Conservation (phyloP, 2,888 invertebrate species). For the Nemapogon koenigi region DNA sequence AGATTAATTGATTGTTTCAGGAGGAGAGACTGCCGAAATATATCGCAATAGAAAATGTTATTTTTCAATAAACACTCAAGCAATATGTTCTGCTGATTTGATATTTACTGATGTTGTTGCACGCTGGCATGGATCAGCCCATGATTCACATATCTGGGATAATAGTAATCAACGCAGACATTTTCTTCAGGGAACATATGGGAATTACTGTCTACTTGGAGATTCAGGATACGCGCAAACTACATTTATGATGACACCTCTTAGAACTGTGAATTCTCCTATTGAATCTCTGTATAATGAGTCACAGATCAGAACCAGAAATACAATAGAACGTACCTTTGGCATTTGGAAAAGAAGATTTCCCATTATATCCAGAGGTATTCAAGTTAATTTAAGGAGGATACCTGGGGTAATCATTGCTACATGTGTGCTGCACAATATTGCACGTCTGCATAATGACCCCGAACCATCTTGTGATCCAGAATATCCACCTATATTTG, state of each 20-base stretch:
- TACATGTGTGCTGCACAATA: slow-evolving; percentile 2
- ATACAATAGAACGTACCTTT: slow-evolving; percentile 18
- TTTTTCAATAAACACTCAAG: slow-evolving; percentile 22
- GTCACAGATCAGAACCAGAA: slow-evolving; percentile 8
- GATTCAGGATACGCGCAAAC: slow-evolving; percentile 14
- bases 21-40: slow-evolving; percentile 19
- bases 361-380: slow-evolving; percentile 15
- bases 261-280: slow-evolving; percentile 4
- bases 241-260: slow-evolving; percentile 14
- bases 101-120: slow-evolving; percentile 20
- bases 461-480: not conserved
- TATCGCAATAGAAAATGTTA: slow-evolving; percentile 19
- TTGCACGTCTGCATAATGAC: not conserved
- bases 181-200: slow-evolving; percentile 14
- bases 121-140: slow-evolving; percentile 22
- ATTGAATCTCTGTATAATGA: slow-evolving; percentile 14
- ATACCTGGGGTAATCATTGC: slow-evolving; percentile 5
- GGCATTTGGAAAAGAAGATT: slow-evolving; percentile 21
- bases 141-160: slow-evolving; percentile 22
- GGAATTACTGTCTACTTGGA: slow-evolving; percentile 11
- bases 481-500: too few species aligned
- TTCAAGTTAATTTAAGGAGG: slow-evolving; percentile 6
- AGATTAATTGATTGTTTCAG: slow-evolving; percentile 9
- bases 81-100: slow-evolving; percentile 16
- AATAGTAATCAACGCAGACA: slow-evolving; percentile 13